These are phyloP conservation scores for Metopia argyrocephala DNA, from an alignment of 2,888 invertebrate species.

Conservation along the genomic window DNA sequence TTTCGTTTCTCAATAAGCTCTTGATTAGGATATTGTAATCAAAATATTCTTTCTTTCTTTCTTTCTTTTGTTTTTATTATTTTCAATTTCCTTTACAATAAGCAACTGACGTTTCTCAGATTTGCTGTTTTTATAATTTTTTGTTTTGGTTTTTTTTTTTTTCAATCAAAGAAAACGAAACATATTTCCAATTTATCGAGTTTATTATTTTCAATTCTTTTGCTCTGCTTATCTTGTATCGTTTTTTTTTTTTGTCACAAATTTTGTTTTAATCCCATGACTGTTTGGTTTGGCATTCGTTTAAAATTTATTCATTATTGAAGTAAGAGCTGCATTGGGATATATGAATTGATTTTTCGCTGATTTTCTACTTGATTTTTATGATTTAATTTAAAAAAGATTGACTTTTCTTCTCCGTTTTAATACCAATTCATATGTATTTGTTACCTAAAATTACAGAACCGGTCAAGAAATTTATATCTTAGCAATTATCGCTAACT, in stretches of 20 bases:
- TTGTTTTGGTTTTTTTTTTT: not conserved
- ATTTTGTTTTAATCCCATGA: not conserved
- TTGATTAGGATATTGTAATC: slow-evolving; percentile 51
- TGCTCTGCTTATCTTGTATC: slow-evolving; percentile 44
- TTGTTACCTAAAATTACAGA: too few relatives aligned
- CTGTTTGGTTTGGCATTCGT: slow-evolving; percentile 17
- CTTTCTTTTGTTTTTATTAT: not conserved
- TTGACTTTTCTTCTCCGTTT: not conserved
- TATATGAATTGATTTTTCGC: slow-evolving; percentile 72
- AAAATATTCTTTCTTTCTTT: slow-evolving; percentile 9
- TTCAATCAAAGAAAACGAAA: slow-evolving; percentile 5
- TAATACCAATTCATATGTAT: too few relatives aligned
- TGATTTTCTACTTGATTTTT: slow-evolving; percentile 45
- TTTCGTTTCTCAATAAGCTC: slow-evolving; percentile 3
- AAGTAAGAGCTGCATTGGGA: slow-evolving; percentile 53
- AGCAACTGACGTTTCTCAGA: slow-evolving; percentile 41
- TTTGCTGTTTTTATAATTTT: too few relatives aligned
- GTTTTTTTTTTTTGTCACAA: slow-evolving; percentile 32
- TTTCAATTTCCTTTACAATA: not conserved
- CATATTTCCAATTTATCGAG: slow-evolving; percentile 45
- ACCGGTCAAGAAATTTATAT: too few relatives aligned
- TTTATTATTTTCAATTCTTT: slow-evolving; percentile 49
- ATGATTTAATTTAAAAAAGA: not conserved
- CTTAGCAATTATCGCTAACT: too few relatives aligned
- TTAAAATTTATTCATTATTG: slow-evolving; percentile 36